Evolutionary conservation across 2,888 invertebrate species (phyloP), one percentile per base, ranked within the genome.

Genomic region (Rambutsinella grinnellia): DNA sequence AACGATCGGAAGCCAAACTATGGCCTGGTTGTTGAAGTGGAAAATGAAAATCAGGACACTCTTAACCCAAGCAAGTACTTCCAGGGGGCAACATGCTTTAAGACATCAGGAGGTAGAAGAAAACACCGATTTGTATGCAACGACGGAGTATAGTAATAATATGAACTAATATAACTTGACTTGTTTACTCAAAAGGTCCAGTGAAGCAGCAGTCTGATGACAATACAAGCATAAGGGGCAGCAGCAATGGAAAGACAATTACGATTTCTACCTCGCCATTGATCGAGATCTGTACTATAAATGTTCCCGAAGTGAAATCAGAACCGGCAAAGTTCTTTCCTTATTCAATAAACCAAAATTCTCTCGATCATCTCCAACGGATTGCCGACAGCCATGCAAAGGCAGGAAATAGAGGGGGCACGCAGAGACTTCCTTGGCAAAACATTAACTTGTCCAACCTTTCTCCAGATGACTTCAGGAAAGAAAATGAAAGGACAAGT

Each of bases 1-100:
- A 82, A 85, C 58, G 82, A 85, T 58, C 78, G 81, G 84, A 87
- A 83, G 76, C 88, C 85, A 85, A 87, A 87, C 81, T 86, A 85
- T 72, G 90, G 89, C 0, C 83, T 90, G 72, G 88, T 88, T 15
- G 86, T 90, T 46, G 87, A 89, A 81, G 89, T 90, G 23, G 90
- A 90, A 85, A 90, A 90, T 85, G 90, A 90, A 57, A 81, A 83
- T 56, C 79, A 82, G 75, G 82, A 82, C 23, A 63, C 60, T 49
- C 63, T 83, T 36, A 81, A 82, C 63, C 81, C 82, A n/a, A 44
- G 66, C 17, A 66, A 69, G 13, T 83, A 77, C 61, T 84, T 84
- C 67, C 47, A 58, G 15, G 27, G 51, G 19, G 57, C 24, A 5
- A 62, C 75, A 46, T 75, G 75, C 27, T 61, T 68, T 49, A 67